Evolutionary conservation across 2,888 invertebrate species (phyloP), one percentile per base, ranked within the genome.

Genomic region (Drosophila buzzatii): DNA sequence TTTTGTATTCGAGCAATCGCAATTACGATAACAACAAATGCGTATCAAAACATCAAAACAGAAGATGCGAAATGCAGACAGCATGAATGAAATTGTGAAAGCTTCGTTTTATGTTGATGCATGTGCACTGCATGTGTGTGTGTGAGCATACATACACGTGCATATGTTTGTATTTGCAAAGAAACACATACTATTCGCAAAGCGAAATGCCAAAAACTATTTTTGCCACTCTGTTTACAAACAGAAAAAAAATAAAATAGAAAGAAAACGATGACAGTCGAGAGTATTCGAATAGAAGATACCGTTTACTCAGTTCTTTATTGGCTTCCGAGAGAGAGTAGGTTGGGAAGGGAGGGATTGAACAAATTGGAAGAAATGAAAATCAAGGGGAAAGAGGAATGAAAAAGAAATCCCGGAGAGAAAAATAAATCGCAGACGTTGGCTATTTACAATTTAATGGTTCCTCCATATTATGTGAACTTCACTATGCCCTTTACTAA

Each of bases 31-130:
- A 61, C 59, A 66, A 69, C 73, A 79, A 79, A 81, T 73, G 63
- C 61, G 61, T 62, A 79, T 81, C 81, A 79, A 58, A 81, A 79
- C 81, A 79, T 81, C 81, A 79, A 58, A 81, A 79, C 81, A 79
- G 73, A 81, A 81, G 39, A 59, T 68, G 67, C 76, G 60, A 80
- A 75, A 45, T 47, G 31, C 58, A 39, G 39, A 72, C 44, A 65
- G 35, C 35, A 71, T 84, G 79, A 89, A 87, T 81, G 79, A 81
- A 89, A 85, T 75, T 90, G 86, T 88, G 85, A 90, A 86, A 86
- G 90, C 77, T 72, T 61, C 51, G 64, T 70, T 80, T 67, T 51
- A 62, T 63, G 52, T 61, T 55, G 39, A 37, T 66, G 44, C 42
- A 53, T 52, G 37, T 71, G 44, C 37, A 41, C 10, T 20, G 16